Evolutionary conservation across 2,888 invertebrate genomes (phyloP), one percentile per base, ranked within the genome.

Genomic region (Synanthedon formicaeformis): DNA sequence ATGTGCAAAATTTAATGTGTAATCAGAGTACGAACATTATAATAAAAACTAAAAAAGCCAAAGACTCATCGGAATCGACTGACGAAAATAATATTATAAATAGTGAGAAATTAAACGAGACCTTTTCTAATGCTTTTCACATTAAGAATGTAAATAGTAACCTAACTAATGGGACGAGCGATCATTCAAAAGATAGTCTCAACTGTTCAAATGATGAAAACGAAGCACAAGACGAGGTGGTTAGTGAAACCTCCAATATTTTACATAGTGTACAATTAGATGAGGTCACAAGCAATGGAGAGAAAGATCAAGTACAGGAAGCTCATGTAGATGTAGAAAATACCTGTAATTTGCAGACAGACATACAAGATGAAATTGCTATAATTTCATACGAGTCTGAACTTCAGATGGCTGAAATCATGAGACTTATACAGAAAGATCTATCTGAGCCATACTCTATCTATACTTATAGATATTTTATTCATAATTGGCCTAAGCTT

Each of bases 401-500:
- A 89, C 85, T 94, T 63, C 98, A 99, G 89, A 98, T 99, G 97
- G 96, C 97, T 69, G 96, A 97, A 85, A 99, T 99, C 65, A 99
- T 99, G 97, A 93, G 94, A 88, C 92, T 99, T 73, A 99, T 99
- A 79, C 98, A 98, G 78, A 98, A 97, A 82, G 99, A 99, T 90
- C 91, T 99, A 65, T 98, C 98, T 56, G 99, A 99, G 91, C 99
- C 99, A 45, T 99, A 99, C 89, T 99, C 99, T 62, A 99, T 99
- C 89, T 99, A 99, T 86, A 99, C 99, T 40, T 99, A 99, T 90
- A 93, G 99, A 88, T 99, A 99, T 90, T 99, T 99, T 89, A 98
- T 99, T 80, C 98, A 99, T 83, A 99, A 99, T 84, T 99, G 99
- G 99, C 99, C 99, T 78, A 96, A 98, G 86, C 90, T 99, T 63